Evolutionary conservation across 1,140 invertebrate genomes (phyloP), one percentile per base, ranked within the genome.

Genomic region (Pachyrhynchus sulphureomaculatus): DNA sequence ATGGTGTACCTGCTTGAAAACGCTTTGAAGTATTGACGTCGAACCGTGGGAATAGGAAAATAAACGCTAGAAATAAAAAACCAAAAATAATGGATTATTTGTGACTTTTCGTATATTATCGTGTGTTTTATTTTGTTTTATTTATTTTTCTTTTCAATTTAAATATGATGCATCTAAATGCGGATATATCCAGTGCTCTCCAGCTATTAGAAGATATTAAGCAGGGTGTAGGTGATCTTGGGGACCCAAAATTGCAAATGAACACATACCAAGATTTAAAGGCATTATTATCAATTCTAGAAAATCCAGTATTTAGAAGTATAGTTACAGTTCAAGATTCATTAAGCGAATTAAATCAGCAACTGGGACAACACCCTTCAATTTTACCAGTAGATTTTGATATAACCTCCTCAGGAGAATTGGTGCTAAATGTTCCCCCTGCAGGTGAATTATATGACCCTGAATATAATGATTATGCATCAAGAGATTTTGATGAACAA

Each of bases 281-380:
- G 70, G 87, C 91, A 32, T 81, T 98, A 0, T 88, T 97, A 66
- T 88, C 87, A 54, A 83, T 97, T 36, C 76, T 98, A 57, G 91
- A 95, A 68, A 95, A 93, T 82, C 95, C 95, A 6, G 88, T 97
- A 32, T 90, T 98, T 71, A 84, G 89, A 54, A 92, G 91, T 71
- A 92, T 97, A 69, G 87, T 94, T n/a, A 92, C 90, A 39, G 86
- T 98, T 64, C 92, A 93, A 80, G 92, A 93, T 76, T 93, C 91
- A 0, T 77, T 93, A 32, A 84, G 82, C 29, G 88, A 93, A 77
- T 76, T 94, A 48, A 90, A 91, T 48, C 84, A 82, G 32, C 91
- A 93, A 76, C 80, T 94, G 34, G 84, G 84, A 34, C 88, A 92
- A 69, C 93, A 96, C 81, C 93, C 93, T 9, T 95, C 92, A 12